Evolutionary conservation across 23 tunicate species (phyloP).

Genomic region (Styela clava): DNA sequence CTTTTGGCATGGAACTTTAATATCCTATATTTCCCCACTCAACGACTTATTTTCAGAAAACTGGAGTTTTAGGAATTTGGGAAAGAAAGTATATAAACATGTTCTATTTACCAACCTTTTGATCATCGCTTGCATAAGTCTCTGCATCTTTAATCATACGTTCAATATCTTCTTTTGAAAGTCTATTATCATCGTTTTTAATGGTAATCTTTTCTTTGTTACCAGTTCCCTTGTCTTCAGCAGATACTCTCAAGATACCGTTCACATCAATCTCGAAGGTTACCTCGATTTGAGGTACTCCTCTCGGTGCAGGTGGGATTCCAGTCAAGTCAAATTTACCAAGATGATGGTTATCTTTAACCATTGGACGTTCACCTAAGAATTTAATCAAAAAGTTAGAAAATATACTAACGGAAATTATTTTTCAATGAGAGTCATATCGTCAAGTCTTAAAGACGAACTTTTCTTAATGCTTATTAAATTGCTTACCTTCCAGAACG

Average conservation of each 20-base stretch:
- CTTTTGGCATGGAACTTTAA: too few relatives aligned
- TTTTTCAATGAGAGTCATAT: not conserved
- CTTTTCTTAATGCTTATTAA: too few relatives aligned
- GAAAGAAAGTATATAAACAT: too few relatives aligned
- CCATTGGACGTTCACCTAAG: constrained; percentile 97
- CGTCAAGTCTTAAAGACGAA: not conserved
- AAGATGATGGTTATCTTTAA: constrained; percentile 92
- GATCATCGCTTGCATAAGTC: constrained; percentile 90
- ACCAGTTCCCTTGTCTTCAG: constrained; percentile 98
- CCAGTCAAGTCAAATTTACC: constrained; percentile 98
- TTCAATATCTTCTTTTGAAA: constrained; percentile 93
- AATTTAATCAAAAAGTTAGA: too few relatives aligned
- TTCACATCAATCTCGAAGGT: constrained; percentile 98
- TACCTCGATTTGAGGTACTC: constrained; percentile 96
- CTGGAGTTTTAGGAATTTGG: too few relatives aligned
- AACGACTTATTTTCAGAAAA: too few relatives aligned
- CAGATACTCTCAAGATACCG: constrained; percentile 93
- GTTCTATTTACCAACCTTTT: too few relatives aligned
- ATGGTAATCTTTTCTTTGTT: constrained; percentile 96
- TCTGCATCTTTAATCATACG: constrained; percentile 97
- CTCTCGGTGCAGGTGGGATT: constrained; percentile 96
- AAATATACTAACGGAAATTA: not conserved
- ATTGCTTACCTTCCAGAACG: constrained; percentile 76
- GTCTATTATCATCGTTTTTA: constrained; percentile 84
- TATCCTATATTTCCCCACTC: too few relatives aligned